These are phyloP conservation scores for Machaerirhynchus nigripectus DNA, from an alignment of 2,113 vertebrate species.

Conservation along the genomic window DNA sequence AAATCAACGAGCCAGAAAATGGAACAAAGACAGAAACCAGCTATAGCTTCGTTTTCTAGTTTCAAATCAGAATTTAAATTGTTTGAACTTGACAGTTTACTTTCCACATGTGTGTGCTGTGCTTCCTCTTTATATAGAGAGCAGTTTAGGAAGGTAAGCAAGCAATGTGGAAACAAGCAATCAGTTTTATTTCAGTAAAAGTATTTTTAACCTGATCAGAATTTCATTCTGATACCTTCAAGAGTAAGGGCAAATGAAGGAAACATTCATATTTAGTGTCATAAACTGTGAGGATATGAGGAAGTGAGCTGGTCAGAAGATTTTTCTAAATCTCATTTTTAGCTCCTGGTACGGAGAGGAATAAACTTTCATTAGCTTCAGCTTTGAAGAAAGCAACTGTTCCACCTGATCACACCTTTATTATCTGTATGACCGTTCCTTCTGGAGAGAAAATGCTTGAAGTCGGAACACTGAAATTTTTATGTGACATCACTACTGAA, in stretches of 20 bases:
- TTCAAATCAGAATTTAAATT: not conserved
- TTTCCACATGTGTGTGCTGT: not conserved
- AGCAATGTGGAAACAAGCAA: fast-evolving
- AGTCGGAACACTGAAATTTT: not conserved
- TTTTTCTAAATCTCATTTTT: not conserved
- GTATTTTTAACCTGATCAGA: not conserved
- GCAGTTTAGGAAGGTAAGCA: not conserved
- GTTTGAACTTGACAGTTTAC: not conserved
- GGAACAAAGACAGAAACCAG: not conserved
- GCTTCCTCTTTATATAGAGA: not conserved
- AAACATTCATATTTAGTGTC: not conserved
- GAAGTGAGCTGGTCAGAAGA: not conserved
- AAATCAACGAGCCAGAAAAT: not conserved
- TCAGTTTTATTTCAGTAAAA: not conserved
- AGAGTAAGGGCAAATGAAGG: not conserved
- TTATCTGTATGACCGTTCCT: not conserved
- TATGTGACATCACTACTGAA: not conserved
- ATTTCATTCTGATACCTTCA: not conserved
- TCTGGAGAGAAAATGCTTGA: slow-evolving; percentile 13
- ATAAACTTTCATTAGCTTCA: not conserved
- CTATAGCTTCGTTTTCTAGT: not conserved
- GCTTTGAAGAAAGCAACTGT: not conserved
- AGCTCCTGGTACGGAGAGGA: not conserved
- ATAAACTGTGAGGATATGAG: not conserved
- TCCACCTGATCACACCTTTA: not conserved